These are phyloP conservation scores for Tapera naevia DNA, from an alignment of 2,797 vertebrate genomes.

Conservation along the genomic window DNA sequence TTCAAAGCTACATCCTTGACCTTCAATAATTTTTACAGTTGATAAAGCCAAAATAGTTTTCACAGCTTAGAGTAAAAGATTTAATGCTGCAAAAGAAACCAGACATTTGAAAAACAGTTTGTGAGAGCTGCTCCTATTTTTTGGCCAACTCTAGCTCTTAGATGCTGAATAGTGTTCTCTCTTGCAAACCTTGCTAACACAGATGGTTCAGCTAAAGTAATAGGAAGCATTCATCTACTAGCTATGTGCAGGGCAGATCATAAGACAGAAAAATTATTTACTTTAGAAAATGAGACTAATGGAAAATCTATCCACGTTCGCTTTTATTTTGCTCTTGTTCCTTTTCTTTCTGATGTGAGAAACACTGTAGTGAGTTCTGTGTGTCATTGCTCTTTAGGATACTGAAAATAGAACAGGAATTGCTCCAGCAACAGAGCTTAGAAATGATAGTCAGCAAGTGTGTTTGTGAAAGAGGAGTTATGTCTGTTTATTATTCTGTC, in stretches of 20 bases:
- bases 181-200: not conserved
- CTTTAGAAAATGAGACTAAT: constrained; percentile 46
- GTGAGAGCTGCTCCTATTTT: not conserved
- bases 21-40: not conserved
- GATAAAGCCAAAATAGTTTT: not conserved
- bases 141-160: not conserved
- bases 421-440: constrained; percentile 34
- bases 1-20: not conserved
- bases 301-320: constrained; percentile 24
- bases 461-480: constrained; percentile 44
- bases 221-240: constrained; percentile 8
- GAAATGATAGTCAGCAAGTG: not conserved
- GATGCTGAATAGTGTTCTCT: not conserved
- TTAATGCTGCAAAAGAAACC: not conserved
- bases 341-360: constrained; percentile 26
- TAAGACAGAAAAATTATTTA: constrained; percentile 45
- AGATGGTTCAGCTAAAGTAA: constrained; percentile 33
- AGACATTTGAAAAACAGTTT: not conserved
- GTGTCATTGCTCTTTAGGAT: constrained; percentile 49
- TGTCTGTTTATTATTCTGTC: constrained; percentile 61
- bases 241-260: constrained; percentile 23
- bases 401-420: constrained; percentile 59
- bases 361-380: not conserved
- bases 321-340: constrained; percentile 34
- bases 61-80: not conserved